Evolutionary conservation across 1,140 invertebrate genomes (phyloP).

Genomic region (Harlomillsia oculata): DNA sequence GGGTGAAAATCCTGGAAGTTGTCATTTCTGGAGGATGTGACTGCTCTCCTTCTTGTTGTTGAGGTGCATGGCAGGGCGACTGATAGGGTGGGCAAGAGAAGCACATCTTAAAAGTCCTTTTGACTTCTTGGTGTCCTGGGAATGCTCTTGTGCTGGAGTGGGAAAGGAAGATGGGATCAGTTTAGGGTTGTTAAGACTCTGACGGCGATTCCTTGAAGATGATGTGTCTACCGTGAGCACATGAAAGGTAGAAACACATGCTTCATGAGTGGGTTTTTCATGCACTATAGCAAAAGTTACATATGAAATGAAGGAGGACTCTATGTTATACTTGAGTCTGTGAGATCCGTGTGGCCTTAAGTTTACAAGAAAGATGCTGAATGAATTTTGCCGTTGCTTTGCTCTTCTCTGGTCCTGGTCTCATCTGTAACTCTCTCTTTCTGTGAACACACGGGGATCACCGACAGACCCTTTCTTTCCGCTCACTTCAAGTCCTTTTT

Average conservation of each 20-base stretch:
- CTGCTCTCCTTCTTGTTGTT: not conserved
- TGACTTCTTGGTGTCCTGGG: slow-evolving; percentile 5
- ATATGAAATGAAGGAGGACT: no score
- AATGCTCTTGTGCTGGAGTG: not conserved
- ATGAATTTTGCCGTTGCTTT: no score
- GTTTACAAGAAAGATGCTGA: no score
- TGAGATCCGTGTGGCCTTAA: no score
- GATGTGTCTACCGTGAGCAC: slow-evolving; percentile 23
- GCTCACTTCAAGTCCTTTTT: not conserved
- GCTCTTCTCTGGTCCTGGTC: no score
- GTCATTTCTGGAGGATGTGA: slow-evolving; percentile 18
- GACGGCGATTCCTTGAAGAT: slow-evolving; percentile 7
- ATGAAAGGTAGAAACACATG: slow-evolving; percentile 27
- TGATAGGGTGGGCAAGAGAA: not conserved
- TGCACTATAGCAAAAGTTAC: no score
- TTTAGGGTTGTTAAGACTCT: slow-evolving; percentile 10
- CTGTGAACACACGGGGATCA: slow-evolving; percentile 13
- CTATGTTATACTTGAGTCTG: no score
- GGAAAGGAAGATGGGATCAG: slow-evolving; percentile 11
- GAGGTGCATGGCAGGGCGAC: slow-evolving; percentile 4
- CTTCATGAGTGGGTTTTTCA: no score
- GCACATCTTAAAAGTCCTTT: not conserved
- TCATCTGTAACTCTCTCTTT: no score
- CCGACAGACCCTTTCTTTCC: slow-evolving; percentile 10
- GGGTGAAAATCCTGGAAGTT: slow-evolving; percentile 12